Evolutionary conservation across 1,140 invertebrate genomes (phyloP).

Genomic region (Hestina assimilis): DNA sequence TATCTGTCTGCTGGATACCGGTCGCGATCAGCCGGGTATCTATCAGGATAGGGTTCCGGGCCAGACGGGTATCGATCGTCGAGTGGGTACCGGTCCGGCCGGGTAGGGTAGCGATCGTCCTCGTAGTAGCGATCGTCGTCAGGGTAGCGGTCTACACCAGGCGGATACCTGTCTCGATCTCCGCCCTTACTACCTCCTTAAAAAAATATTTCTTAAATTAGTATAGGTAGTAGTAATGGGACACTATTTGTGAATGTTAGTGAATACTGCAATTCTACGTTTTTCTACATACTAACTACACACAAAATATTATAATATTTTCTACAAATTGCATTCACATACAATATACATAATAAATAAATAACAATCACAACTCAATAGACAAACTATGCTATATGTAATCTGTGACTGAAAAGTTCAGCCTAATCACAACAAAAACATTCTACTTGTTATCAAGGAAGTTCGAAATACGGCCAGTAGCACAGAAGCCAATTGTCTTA

Average conservation of each 20-base stretch:
- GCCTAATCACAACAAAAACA: too few relatives aligned
- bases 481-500: too few relatives aligned
- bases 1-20: constrained; percentile 44
- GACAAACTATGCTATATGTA: too few relatives aligned
- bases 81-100: constrained; percentile 68
- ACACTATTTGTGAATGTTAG: background rate
- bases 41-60: constrained; percentile 40
- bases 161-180: constrained; percentile 69
- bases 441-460: too few relatives aligned
- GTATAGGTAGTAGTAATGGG: constrained; percentile 11
- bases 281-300: constrained; percentile 5
- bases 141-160: constrained; percentile 78
- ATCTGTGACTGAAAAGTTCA: too few relatives aligned
- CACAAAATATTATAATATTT: background rate
- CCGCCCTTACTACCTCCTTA: constrained; percentile 65
- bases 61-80: constrained; percentile 69
- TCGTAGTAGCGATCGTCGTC: constrained; percentile 59
- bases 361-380: too few relatives aligned
- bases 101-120: constrained; percentile 51
- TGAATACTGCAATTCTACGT: background rate
- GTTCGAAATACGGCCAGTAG: too few relatives aligned
- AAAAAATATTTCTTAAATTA: constrained; percentile 32
- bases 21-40: constrained; percentile 60
- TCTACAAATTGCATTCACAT: background rate
- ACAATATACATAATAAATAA: background rate